Evolutionary conservation across 1,140 invertebrate species (phyloP), one percentile per base, ranked within the genome.

Genomic region (Eriosoma lanigerum): DNA sequence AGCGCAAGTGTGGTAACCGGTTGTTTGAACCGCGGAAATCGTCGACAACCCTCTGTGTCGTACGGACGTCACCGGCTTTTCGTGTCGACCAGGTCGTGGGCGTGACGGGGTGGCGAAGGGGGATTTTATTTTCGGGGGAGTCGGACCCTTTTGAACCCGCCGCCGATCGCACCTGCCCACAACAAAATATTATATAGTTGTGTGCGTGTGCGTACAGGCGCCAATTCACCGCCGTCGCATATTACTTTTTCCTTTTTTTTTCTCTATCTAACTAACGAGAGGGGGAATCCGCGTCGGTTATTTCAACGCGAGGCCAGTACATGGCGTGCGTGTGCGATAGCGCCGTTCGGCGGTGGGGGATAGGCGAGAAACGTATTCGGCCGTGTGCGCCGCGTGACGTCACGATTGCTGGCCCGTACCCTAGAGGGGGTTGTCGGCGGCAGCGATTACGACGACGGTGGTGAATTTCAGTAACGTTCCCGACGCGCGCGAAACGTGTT

Each of bases 401-500:
- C 75, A 78, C 54, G 21, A 21, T 21, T 46, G 46, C 24, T 46
- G 38, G 52, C 68, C 46, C 75, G 75, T 78, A 78, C 75, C 75
- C 75, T 62, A 78, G 75, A 78, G 54, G 75, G 75, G 56, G 75
- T 62, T 78, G 56, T 38, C 38, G 54, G 17, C 46, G 68, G 48
- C 46, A 24, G 46, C n/a, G n/a, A n/a, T n/a, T n/a, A n/a, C n/a
- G 9, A 24, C 46, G 48, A 21, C 73, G 21, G 50, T 8, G 75
- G 46, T 38, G 32, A 38, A 38, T 38, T 78, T 62, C 56, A 78
- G 75, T 78, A 78, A 78, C 75, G 54, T 78, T 62, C 52, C 5
- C 75, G 75, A 78, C 54, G 75, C 48, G 75, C 48, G 75, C 75
- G 38, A 60, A 78, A 48, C 75, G 56, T 52, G 75, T 46, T 56